Base-by-base conservation (phyloP, 2,888 invertebrate species). In the Melinopterus prodromus region DNA sequence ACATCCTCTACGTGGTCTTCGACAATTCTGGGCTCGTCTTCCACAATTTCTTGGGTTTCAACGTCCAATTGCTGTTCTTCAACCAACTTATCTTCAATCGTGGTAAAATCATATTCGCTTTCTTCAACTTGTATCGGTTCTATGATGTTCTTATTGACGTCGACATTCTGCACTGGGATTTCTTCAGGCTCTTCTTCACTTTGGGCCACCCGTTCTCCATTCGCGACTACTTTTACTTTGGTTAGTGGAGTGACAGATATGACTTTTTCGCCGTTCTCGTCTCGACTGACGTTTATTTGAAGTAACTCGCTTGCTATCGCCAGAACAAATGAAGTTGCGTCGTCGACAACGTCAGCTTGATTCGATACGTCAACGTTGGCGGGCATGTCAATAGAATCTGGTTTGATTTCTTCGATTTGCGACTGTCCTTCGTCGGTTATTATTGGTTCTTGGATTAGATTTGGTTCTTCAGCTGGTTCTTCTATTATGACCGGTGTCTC, bases 221-320 rank as follows among this genome's bases (percentile, higher is more conserved):
- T 9, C 6, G 79, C 75, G 0, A 82, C 69, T 0, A 82, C 76
- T 12, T 74, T 79, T 7, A 81, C 80, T 14, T 79, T 77, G 6
- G 80, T 80, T 7, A 80, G 53, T 14, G 82, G 79, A 4, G 79
- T 79, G 15, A 84, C 81, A 6, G 78, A 80, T 70, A 84, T 83
- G 5, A 84, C 69, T 16, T 83, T 84, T 38, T 81, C 79, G 1
- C 82, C 84, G 70, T 83, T 79, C 26, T 69, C 26, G 9, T 83
- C 79, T n/a, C 79, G 74, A 0, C 77, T 80, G 0, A 84, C 81
- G 15, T 81, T 83, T 72, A 84, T 84, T 78, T 84, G 82, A 6
- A 84, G 76, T 71, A 84, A 79, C 53, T 84, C 83, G 7, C 81
- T 84, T 0, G 82, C 82, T 16, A 84, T 84, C 75, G 84, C 82